Base-by-base conservation (phyloP, 2,888 invertebrate species). In the Lamellibrachia satsuma region DNA sequence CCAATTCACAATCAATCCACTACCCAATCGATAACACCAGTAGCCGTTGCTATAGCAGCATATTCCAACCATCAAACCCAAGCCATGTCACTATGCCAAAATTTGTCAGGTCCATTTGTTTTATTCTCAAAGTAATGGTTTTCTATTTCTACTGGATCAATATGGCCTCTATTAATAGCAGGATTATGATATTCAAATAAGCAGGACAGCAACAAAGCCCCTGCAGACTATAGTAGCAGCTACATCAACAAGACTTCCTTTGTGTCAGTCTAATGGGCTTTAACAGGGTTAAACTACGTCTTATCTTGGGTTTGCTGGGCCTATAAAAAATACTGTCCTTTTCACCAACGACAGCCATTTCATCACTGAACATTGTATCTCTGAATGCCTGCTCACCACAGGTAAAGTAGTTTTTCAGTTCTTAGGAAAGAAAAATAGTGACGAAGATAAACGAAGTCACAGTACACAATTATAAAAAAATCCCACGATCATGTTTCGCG, bases 41-140 rank as follows among this genome's bases (percentile, higher is more conserved):
- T 75, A 2, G 9, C 9, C 3, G 75, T 11, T 22, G n/a, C 75
- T n/a, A 75, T 75, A n/a, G 75, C 75, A 22, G n/a, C 75, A 75
- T n/a, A 75, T 75, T 75, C 75, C 75, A 75, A 75, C 75, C 75
- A 75, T 75, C n/a, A 75, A 75, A 75, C n/a, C n/a, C 75, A 75
- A 75, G 22, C 75, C 22, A 75, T 75, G 75, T 75, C 22, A 22
- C 22, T 6, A 22, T 22, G 22, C 22, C 22, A 75, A 75, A 75
- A 75, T 22, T 22, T 75, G 15, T 75, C 75, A 75, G 75, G 75
- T 15, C 75, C 75, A 55, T 75, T 75, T 75, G 15, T 75, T 75
- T 75, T 22, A 75, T 75, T n/a, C 75, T n/a, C 22, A 75, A 22
- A 22, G 75, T 75, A 75, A 0, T 75, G 75, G 22, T 75, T n/a